Evolutionary conservation across 2,113 vertebrate species (phyloP), one percentile per base, ranked within the genome.

Genomic region (Lamprologus tigripictilis): DNA sequence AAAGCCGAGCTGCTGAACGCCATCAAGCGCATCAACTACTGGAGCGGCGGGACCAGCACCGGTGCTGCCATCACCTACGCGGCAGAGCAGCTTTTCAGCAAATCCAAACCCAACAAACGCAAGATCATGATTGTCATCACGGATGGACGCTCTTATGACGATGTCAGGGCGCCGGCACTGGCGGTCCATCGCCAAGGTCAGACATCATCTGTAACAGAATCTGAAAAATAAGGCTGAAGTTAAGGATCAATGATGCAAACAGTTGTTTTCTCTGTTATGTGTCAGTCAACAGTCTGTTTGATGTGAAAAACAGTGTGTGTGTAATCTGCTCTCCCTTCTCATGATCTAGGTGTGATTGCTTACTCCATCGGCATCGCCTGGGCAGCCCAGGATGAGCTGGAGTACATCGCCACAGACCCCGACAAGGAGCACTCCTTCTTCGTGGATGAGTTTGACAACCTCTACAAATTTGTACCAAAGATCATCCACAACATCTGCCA

Each of bases 111-210:
- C 91, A 99, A 97, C 95, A 99, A 99, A 88, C 97, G 98, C 93
- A 99, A 99, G 95, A 96, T 99, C 66, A 98, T 99, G 98, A 98
- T 99, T 19, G 97, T 99, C 80, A 98, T 99, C 78, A 99, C 99
- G 0, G 99, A 99, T 0, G 99, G 99, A 4, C 96, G 98, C 61
- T 99, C 98, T 16, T 99, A 99, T 0, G 99, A 99, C 0, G 98
- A 99, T 3, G 97, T 99, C 88, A 96, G 97, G 3, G 71, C 90
- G 2, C 98, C 99, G 0, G 97, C 99, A 19, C 94, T 97, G 93
- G 97, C 97, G 1, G 97, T 98, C 23, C 98, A 99, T 23, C 95
- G 88, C 17, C 97, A 97, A 31, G 98, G 99, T 99, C 90, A 97
- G 81, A 83, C 37, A 53, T 86, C 81, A 87, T 40, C 14, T 9